Evolutionary conservation across 2,888 invertebrate genomes (phyloP).

Genomic region (Sycophila texana): DNA sequence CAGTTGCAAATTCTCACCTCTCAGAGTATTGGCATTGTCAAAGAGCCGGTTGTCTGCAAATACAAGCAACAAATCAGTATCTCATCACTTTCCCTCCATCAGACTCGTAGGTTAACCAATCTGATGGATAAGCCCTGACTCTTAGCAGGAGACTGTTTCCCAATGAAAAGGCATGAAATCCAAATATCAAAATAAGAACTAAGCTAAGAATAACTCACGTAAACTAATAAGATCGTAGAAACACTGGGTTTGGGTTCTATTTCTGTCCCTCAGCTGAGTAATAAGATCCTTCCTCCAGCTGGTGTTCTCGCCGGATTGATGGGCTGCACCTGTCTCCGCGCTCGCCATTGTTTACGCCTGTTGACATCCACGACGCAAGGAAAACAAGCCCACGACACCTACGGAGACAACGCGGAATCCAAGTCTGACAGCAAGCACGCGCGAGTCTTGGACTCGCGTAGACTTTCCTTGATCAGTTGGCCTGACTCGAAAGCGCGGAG

Average conservation of each 20-base stretch:
- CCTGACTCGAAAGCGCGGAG: no score
- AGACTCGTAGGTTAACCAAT: no score
- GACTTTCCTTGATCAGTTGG: no score
- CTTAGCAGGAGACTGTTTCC: no score
- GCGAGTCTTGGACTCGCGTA: no score
- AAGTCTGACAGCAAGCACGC: no score
- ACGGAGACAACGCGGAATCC: no score
- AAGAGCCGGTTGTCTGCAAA: conserved; percentile 90
- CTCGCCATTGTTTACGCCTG: conserved; percentile 65
- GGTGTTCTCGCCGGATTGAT: conserved; percentile 69
- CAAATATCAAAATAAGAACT: background rate
- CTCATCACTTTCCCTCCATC: no score
- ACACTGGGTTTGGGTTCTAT: conserved; percentile 84
- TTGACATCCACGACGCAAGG: background rate
- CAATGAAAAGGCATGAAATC: background rate
- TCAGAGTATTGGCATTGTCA: conserved; percentile 87
- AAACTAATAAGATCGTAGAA: conserved; percentile 88
- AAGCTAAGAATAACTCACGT: conserved; percentile 80
- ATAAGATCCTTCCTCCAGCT: conserved; percentile 86
- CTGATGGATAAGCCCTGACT: no score
- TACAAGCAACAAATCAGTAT: conserved; percentile 16
- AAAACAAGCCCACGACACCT: no score
- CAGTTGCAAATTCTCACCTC: conserved; percentile 89
- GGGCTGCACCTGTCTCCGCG: conserved; percentile 62
- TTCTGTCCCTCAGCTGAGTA: conserved; percentile 83